Evolutionary conservation across 1,140 invertebrate species (phyloP), one percentile per base, ranked within the genome.

Genomic region (Pseudoatta argentina): DNA sequence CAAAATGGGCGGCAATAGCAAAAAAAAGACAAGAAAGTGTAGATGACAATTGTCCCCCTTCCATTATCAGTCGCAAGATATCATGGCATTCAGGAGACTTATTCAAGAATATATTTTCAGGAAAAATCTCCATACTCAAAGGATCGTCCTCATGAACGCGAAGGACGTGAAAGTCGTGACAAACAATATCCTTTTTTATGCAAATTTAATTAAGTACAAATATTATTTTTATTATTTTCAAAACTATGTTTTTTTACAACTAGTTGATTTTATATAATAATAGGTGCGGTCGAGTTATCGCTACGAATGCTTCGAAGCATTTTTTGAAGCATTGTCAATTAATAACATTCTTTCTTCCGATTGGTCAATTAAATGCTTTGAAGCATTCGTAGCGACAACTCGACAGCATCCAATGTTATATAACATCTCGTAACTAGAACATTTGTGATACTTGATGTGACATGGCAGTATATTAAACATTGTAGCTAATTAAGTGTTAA

Each of bases 161-260:
- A 97, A 87, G 95, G 96, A 55, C 95, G 96, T 86, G 97, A 97
- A 93, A 95, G 96, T 76, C 95, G 97, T 92, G 97, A 97, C 86
- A 97, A 97, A 97, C 97, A 97, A 97, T 97, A 97, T 97, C 97
- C 97, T 97, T 97, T 97, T 97, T 14, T 16, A 34, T 85, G 55
- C 39, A 44, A 44, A 85, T 48, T 72, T 34, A 79, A 66, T 34
- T 30, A 6, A 69, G 14, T 57, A 57, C 8, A 51, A 48, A 57
- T 69, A 76, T 51, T 77, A 24, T 44, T 69, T 4, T 24, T 24
- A 8, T 7, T 51, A 18, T 75, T 39, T 10, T 53, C 57, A 24
- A 18, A 69, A 55, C 3, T 44, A 44, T 44, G 8, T 30, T 44
- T 44, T 44, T 44, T 44, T 44, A 24, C 24, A 71, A 57, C 7